Percentiles rank a stretch among this genome's conserved stretches.
phyloP scores from a whole-genome alignment of 2,113 vertebrate species.

The Hypocryptadius cinnamomeus region DNA sequence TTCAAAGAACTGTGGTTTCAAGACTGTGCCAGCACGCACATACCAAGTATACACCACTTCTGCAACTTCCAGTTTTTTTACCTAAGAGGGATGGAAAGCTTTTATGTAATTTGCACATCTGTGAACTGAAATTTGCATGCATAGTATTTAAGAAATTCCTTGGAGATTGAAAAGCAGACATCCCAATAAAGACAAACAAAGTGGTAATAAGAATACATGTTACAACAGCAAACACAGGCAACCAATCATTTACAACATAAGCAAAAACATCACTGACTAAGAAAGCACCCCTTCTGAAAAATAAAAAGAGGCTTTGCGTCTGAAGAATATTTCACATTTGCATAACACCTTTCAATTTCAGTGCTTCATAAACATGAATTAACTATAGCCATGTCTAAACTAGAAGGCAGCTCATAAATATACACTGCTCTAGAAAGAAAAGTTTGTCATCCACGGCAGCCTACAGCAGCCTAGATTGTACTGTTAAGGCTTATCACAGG shows the following conservation, averaged over 20 bases:
- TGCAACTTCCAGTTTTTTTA: conserved; percentile 6
- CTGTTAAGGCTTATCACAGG: neutral
- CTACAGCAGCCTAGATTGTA: neutral
- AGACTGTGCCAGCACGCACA: neutral
- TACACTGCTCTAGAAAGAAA: neutral
- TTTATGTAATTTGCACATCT: conserved; percentile 38
- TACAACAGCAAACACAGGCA: conserved; percentile 27
- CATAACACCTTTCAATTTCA: conserved; percentile 13
- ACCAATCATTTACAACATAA: conserved; percentile 29
- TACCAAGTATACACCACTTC: neutral
- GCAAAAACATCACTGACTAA: conserved; percentile 15
- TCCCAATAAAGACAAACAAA: neutral
- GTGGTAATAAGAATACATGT: conserved; percentile 3
- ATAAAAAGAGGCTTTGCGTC: neutral
- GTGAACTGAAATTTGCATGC: conserved; percentile 44
- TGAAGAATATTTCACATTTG: conserved; percentile 36
- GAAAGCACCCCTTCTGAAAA: neutral
- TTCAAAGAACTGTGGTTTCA: conserved; percentile 18
- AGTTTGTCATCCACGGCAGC: neutral
- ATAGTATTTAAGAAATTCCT: conserved; percentile 38
- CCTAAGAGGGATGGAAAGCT: neutral
- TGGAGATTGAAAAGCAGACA: conserved; percentile 23
- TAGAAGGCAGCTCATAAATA: neutral
- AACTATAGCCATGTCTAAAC: neutral
- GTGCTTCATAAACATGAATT: conserved; percentile 14